Evolutionary conservation across 2,113 vertebrate species (phyloP).

Genomic region (Actenoides lindsayi): DNA sequence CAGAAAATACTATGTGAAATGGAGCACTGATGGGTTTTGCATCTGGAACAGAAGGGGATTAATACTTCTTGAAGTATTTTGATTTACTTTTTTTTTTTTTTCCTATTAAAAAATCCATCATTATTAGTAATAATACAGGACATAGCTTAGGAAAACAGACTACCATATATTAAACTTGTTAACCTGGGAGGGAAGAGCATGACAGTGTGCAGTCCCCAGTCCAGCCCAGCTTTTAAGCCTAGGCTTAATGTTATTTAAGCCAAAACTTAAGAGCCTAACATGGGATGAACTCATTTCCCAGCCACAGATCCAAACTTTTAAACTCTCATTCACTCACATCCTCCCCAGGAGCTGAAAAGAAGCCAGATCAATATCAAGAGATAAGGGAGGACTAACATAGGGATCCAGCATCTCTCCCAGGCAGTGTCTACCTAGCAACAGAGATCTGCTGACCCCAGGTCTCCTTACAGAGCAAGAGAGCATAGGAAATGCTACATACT

Average conservation of each 20-base stretch:
- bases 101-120: neutral
- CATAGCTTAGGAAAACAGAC: neutral
- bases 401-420: neutral
- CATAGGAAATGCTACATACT: neutral
- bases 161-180: neutral
- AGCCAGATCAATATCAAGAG: neutral
- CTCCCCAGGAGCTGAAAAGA: neutral
- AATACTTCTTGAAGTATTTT: neutral
- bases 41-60: neutral
- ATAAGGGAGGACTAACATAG: neutral
- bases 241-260: neutral
- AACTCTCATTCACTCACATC: neutral
- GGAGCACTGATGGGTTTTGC: neutral
- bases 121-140: neutral
- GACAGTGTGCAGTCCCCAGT: fast-evolving
- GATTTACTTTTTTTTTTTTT: neutral
- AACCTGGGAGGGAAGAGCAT: neutral
- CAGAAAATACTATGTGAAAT: neutral
- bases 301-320: neutral
- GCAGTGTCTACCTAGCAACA: neutral
- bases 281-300: neutral
- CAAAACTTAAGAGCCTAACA: neutral
- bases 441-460: neutral
- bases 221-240: neutral
- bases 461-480: fast-evolving